Base-by-base conservation (phyloP, 2,797 vertebrate species). In the Rhabdomys pumilio region DNA sequence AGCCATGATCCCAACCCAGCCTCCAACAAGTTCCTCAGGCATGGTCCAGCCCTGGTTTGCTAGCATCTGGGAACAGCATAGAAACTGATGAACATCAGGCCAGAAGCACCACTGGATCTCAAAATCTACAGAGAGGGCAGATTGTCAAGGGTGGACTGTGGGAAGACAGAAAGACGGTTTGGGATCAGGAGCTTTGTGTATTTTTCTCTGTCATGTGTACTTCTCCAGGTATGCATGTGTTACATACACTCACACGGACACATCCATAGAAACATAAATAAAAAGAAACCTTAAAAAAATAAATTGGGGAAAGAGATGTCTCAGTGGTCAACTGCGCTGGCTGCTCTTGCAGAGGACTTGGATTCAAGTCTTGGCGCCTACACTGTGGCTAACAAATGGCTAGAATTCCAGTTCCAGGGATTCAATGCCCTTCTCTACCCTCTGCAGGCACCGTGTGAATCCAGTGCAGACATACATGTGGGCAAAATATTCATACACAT, bases 1-100 rank as follows among this genome's bases (percentile, higher is more conserved):
- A 98, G 98, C 97, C 96, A 96, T 73, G 94, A 96, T 85, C 95
- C 95, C 76, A 86, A 93, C 91, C 75, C 57, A 24, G 89, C 94
- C 93, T 97, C 93, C 96, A 97, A 76, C 11, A 67, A 19, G 50
- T 72, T 96, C 96, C 91, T 96, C 96, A 97, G 95, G 79, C 67
- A 81, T 1, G 24, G n/a, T 80, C 97, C 83, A 8, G 97, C 84
- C 81, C 26, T 38, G 41, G 13, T 38, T 84, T 89, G 50, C 85
- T 81, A 91, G 89, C 65, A 44, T 89, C 95, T 96, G 69, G 7
- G 34, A 26, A 53, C 47, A 53, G 59, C 55, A 5, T 15, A 55
- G 85, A 14, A 20, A 38, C 19, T 10, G 3, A n/a, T 7, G 24
- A 44, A 44, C 69, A 26, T 53, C 5, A 47, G 34, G 69, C 79